phyloP scores from a whole-genome alignment of 2,888 invertebrate species.

The Hypomecis punctinalis region DNA sequence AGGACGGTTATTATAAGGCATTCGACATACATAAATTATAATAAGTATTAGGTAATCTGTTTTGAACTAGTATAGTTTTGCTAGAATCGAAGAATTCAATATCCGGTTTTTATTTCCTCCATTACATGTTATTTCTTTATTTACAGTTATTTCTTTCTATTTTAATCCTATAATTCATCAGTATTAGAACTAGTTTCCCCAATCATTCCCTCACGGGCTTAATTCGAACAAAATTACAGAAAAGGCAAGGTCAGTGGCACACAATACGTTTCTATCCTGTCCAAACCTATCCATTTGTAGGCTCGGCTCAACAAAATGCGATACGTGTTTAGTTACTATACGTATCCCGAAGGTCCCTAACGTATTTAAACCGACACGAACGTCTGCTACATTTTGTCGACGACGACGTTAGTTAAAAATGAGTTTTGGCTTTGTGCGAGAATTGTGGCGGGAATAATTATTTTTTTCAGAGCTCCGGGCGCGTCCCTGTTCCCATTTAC shows the following conservation, averaged over 20 bases:
- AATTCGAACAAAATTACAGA: slow-evolving; percentile 28
- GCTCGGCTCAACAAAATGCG: slow-evolving; percentile 33
- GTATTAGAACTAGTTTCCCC: neutral
- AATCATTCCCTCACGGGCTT: neutral
- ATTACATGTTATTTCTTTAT: too few species aligned
- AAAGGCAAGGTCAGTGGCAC: slow-evolving; percentile 21
- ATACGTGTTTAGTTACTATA: slow-evolving; percentile 29
- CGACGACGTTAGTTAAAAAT: slow-evolving; percentile 59
- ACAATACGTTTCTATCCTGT: slow-evolving; percentile 30
- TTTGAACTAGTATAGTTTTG: too few species aligned
- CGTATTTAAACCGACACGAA: slow-evolving; percentile 40
- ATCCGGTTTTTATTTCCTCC: too few species aligned
- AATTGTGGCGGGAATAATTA: slow-evolving; percentile 64
- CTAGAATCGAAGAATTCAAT: too few species aligned
- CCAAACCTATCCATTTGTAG: slow-evolving; percentile 34
- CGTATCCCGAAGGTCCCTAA: slow-evolving; percentile 31
- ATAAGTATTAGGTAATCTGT: too few species aligned
- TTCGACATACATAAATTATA: too few species aligned
- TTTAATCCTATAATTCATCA: too few species aligned
- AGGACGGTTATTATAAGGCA: too few species aligned
- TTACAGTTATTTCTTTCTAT: too few species aligned
- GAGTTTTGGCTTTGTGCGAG: slow-evolving; percentile 62
- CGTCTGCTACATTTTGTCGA: slow-evolving; percentile 55
- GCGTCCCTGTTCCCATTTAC: slow-evolving; percentile 64
- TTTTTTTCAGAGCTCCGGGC: slow-evolving; percentile 61